Evolutionary conservation across 1,140 invertebrate genomes (phyloP), one percentile per base, ranked within the genome.

Genomic region (Proales similis): DNA sequence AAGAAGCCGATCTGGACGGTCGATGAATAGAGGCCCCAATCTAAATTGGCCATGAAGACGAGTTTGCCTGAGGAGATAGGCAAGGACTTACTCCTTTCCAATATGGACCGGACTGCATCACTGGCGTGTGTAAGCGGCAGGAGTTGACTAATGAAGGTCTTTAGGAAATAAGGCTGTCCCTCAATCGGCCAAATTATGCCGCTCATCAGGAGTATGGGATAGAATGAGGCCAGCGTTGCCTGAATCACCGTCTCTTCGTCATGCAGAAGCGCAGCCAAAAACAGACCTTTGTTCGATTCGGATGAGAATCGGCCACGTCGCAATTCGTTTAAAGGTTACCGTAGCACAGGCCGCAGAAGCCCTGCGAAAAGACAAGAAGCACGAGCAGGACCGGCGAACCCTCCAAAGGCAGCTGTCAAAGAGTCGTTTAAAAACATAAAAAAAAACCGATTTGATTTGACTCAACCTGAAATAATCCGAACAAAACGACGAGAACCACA

Each of bases 181-280:
- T 61, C 57, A 12, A 61, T 9, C 22, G 57, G 57, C 57, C 57
- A 61, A 20, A 61, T 61, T 12, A 61, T 61, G 24, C 57, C 57
- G 27, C 57, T 61, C 39, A 61, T 45, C 26, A 61, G 14, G 24
- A 61, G 47, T 5, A 61, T 32, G 14, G 57, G 57, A 30, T 61
- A 61, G 27, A 61, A 61, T 4, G 39, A 32, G 3, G 57, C 57
- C 0, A 61, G 24, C 2, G 57, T 61, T 6, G 36, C 57, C 36
- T 61, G 57, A 61, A 45, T 45, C 30, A 45, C 42, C n/a, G 39
- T 61, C n/a, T 45, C 39, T 61, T 61, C 57, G 11, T 30, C 39
- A 20, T 45, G 27, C 14, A 61, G 47, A 24, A 61, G 24, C 17
- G 57, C 33, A 17, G 57, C 39, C 17, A 61, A 19, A 30, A 22